These are phyloP conservation scores for Dromaius novaehollandiae DNA, from an alignment of 2,113 vertebrate species.

Conservation along the genomic window DNA sequence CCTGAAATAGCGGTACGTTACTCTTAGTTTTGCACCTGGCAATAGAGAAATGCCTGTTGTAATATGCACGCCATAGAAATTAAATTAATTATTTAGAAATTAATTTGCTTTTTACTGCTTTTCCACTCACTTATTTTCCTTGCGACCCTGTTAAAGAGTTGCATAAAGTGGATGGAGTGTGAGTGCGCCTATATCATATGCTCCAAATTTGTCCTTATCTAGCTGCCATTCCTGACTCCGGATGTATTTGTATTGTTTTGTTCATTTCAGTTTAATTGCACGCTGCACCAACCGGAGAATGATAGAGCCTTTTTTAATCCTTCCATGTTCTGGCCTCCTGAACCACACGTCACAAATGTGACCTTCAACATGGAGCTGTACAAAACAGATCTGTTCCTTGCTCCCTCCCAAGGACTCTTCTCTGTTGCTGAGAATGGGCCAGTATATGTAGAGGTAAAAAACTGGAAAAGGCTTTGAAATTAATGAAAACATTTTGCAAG, in stretches of 20 bases:
- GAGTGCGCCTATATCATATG: background rate
- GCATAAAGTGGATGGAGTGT: rapidly evolving
- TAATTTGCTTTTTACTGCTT: background rate
- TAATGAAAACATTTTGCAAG: background rate
- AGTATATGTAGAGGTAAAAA: slow-evolving; percentile 90
- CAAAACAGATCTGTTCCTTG: slow-evolving; percentile 75
- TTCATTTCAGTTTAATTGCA: slow-evolving; percentile 90
- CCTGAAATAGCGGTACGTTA: slow-evolving; percentile 77
- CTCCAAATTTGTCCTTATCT: background rate
- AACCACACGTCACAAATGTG: slow-evolving; percentile 72
- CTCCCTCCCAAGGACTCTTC: slow-evolving; percentile 80
- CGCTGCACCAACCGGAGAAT: slow-evolving; percentile 69
- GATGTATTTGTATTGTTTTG: background rate
- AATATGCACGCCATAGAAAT: background rate
- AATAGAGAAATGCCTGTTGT: background rate
- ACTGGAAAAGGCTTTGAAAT: background rate
- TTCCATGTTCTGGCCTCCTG: slow-evolving; percentile 46
- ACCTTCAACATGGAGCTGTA: slow-evolving; percentile 91
- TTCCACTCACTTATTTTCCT: background rate
- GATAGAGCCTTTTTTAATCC: slow-evolving; percentile 22
- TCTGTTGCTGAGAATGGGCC: slow-evolving; percentile 82
- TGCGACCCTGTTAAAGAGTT: background rate
- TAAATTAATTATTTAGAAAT: background rate
- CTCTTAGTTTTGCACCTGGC: background rate
- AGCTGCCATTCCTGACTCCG: background rate